Evolutionary conservation across 2,797 vertebrate genomes (phyloP), one percentile per base, ranked within the genome.

Genomic region (Picus viridis): DNA sequence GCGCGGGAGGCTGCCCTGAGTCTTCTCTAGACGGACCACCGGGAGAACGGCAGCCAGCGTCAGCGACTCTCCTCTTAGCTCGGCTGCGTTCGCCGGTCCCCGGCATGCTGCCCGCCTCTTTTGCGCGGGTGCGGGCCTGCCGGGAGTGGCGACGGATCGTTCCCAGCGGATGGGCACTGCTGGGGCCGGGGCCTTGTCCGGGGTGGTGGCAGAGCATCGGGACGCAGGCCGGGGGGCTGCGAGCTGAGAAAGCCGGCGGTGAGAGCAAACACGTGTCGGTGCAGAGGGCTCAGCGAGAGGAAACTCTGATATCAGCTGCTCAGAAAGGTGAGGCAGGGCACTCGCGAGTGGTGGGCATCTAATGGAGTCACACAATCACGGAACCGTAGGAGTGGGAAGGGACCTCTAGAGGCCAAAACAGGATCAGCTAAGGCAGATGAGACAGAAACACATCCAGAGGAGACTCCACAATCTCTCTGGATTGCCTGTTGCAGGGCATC

Each of bases 311-410:
- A 14, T 98, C 98, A 12, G 85, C 98, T 18, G 89, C 98, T 39
- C 98, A 98, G 56, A 99, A 98, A 98, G 99, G 99, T 99, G 96
- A 96, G 83, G 4, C 0, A 8, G 57, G 15, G 1, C 22, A 0
- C 19, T 15, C 11, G 3, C 1, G 22, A 32, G 56, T 0, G 32
- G 36, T 4, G 5, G 0, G 9, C 5, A 0, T 6, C 6, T 16
- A 4, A 23, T 5, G 64, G 49, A 49, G 49, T 49, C 49, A 49
- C 47, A 49, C 22, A 20, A 22, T 49, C 20, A 22, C 47, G 22
- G 49, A 49, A 23, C 49, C 22, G 22, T 12, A 24, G 49, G 49
- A 20, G 22, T 49, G 47, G 47, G 10, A 24, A 51, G 23, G 22
- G 49, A 24, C 23, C 49, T 51, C 49, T 24, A 24, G 23, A 23